Evolutionary conservation across 2,797 vertebrate genomes (phyloP), one percentile per base, ranked within the genome.

Genomic region (Gallirallus australis): DNA sequence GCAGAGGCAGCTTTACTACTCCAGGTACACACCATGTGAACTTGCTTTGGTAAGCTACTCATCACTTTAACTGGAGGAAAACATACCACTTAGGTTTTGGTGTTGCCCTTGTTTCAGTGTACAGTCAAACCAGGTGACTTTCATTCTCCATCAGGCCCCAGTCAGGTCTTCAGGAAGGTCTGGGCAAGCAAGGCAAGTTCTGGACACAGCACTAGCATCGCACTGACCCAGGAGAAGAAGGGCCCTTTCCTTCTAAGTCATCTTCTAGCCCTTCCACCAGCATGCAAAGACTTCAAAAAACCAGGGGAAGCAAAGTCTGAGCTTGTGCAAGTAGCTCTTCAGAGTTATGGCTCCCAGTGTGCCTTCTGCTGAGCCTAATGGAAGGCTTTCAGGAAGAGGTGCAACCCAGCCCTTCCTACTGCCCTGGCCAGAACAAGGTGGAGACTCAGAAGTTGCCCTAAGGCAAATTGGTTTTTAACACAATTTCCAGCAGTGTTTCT

Each of bases 41-140:
- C 60, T 82, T 56, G 11, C 69, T 93, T 77, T 68, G 54, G 72
- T 87, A 96, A 93, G 70, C 78, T 87, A 73, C 69, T 48, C 25
- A 78, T 72, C 37, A 75, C 42, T 35, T 64, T 68, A 63, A 47
- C 15, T 31, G 59, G 53, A 85, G 30, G 24, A 81, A 77, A 78
- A 60, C 24, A 76, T 48, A 57, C 23, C 30, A 79, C 31, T 47
- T 28, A 9, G 18, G 11, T 71, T 79, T 86, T 6, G 2, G 28
- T 54, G 47, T 23, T 79, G 33, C 57, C 4, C 5, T 4, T 66
- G 28, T 24, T 85, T 57, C 78, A 35, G 45, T 18, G 66, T 6
- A 23, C 10, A 63, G 28, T 18, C 59, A 65, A 78, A 78, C 6
- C 15, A 52, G 19, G 53, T 30, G 52, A 85, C 76, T 79, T 82